Evolutionary conservation across 2,797 vertebrate genomes (phyloP), one percentile per base, ranked within the genome.

Genomic region (Sebastiscus tertius): DNA sequence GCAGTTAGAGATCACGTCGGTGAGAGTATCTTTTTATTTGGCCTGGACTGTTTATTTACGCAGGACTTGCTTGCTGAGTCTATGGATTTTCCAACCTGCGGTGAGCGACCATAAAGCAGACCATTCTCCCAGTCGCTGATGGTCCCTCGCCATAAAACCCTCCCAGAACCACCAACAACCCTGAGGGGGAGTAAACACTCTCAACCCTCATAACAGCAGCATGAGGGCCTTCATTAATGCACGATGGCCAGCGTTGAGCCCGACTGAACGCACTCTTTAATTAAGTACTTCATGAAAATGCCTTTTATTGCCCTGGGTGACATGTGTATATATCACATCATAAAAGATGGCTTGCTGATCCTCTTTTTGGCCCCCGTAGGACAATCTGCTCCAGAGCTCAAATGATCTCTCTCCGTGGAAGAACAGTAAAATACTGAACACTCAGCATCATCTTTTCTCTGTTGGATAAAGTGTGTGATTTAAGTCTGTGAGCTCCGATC

Each of bases 211-310:
- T 83, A 83, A 81, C 66, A 83, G 75, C 85, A 82, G 82, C 86
- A 84, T 39, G 52, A 72, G 71, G 67, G 77, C 84, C 84, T 88
- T 90, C 83, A 86, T 91, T 88, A 89, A 89, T 82, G 84, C 73
- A 14, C 75, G 72, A 77, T 80, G 74, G 75, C 75, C 80, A 78
- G 75, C 71, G 73, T 90, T 64, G 79, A 77, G 69, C 81, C 58
- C 18, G 64, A 72, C 80, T 80, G 73, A 89, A 88, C 14, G 39
- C 49, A 77, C 81, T 83, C 88, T 93, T 87, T 92, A 89, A 94
- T 91, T 90, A 89, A 85, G 82, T 42, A 75, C 62, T 79, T 75
- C 27, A 52, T 84, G 80, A 88, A 87, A 81, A 79, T 63, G 62
- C 24, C 14, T 88, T 93, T 93, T 87, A 94, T 72, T 88, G 80